A percentile compares a stretch with the other conserved stretches of the same genome.
phyloP scores from a whole-genome alignment of 2,113 vertebrate species.

The Scalopus aquaticus region DNA sequence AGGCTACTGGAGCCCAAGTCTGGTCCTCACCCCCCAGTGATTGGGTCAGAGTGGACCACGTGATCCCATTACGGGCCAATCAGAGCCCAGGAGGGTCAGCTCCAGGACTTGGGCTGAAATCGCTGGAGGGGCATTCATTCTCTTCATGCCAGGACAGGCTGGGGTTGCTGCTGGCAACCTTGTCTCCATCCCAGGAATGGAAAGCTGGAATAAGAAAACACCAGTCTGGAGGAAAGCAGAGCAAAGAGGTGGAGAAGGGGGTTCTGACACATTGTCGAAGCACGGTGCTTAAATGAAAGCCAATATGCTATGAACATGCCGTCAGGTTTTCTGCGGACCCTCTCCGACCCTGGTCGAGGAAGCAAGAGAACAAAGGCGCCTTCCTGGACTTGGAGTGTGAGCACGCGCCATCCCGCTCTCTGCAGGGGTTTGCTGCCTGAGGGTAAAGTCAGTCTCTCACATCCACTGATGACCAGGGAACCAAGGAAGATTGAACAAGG shows the following conservation, averaged over 20 bases:
- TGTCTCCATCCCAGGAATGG: not conserved
- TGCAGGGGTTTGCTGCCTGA: no score
- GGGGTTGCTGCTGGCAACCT: not conserved
- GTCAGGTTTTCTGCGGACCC: no score
- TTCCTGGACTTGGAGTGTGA: no score
- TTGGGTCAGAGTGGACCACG: not conserved
- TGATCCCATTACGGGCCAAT: not conserved
- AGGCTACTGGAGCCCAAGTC: not conserved
- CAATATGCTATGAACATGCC: no score
- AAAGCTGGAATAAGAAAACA: not conserved
- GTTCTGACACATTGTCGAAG: not conserved
- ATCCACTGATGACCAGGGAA: no score
- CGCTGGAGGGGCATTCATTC: not conserved
- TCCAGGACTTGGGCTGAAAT: not conserved
- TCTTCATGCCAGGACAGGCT: not conserved
- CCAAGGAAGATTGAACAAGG: no score
- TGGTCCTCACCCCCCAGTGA: not conserved
- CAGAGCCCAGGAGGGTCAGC: not conserved
- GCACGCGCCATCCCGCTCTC: no score
- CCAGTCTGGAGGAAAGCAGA: not conserved
- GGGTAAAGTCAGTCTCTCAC: no score
- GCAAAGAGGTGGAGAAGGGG: fast-evolving
- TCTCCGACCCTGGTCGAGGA: no score
- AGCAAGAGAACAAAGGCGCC: no score
- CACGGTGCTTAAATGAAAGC: not conserved